Evolutionary conservation across 2,113 vertebrate genomes (phyloP), one percentile per base, ranked within the genome.

Genomic region (Alethe diademata): DNA sequence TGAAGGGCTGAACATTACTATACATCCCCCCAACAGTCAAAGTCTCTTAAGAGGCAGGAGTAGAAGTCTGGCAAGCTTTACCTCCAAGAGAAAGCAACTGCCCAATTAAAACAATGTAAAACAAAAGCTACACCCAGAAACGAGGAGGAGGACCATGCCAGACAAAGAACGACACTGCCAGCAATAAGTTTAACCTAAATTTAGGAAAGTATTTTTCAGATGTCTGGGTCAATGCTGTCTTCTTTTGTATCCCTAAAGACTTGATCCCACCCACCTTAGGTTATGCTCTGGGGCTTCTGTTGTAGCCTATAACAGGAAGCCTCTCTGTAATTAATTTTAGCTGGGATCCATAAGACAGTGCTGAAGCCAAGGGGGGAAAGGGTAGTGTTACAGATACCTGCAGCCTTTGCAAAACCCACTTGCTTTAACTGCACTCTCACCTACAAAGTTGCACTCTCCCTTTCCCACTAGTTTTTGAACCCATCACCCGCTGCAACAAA

Each of bases 21-120:
- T n/a, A 42, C 22, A 48, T 20, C 25, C 40, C 26, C 5, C 6
- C 33, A 60, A 18, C 35, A 86, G 24, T 9, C 28, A 13, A 84
- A 64, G 20, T 43, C 40, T 40, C 48, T 64, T 3, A 43, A 24
- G 16, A 50, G 48, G 36, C 19, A 56, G 1, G 1, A 36, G 40
- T 2, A 70, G 18, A 58, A 17, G 9, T 33, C 33, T 40, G 24
- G 33, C 42, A 74, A 24, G 51, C 51, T 91, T 67, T 15, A 47
- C 5, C 31, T 53, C n/a, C 42, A 73, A 58, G 6, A 61, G 45
- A 87, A 91, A 74, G 47, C 25, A 90, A 29, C 25, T 57, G 56
- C 28, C 38, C 45, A 36, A n/a, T 47, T 64, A 24, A 40, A 51
- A 65, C 1, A 0, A 15, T 0, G 0, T 4, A 17, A 86, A 88